Evolutionary conservation across 1,140 invertebrate genomes (phyloP), one percentile per base, ranked within the genome.

Genomic region (Cydia strobilella): DNA sequence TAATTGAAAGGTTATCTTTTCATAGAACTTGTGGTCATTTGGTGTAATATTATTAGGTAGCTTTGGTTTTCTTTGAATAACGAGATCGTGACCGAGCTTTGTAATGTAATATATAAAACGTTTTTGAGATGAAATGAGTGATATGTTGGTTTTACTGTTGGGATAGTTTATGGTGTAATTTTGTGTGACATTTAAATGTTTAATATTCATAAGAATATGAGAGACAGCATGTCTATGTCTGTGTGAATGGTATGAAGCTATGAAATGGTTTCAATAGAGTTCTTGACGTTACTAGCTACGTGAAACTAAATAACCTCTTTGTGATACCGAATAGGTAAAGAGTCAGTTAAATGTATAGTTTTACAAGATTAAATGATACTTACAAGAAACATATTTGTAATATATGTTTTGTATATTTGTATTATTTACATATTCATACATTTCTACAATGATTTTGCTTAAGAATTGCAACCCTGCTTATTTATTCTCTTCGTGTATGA

Each of bases 1-100:
- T 90, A 90, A 90, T 90, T 90, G 88, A 86, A 83, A 84, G 80
- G 87, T 90, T 90, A 90, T 89, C 87, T 89, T 77, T 90, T 90
- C 88, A 83, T 79, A 83, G 88, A 90, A 90, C 74, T 82, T 85
- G 84, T 85, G 86, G 86, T 87, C 87, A 86, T 90, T 89, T 86
- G 81, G 81, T 73, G 79, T 74, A 77, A 80, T 82, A 81, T 83
- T 83, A 75, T 81, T 81, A 76, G 84, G 85, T 84, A 82, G 80
- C 73, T 65, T 73, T 72, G 75, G 72, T 77, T 77, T 76, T 75
- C 76, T 71, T 72, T 83, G 79, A 87, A 75, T 86, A 86, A 89
- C 84, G 86, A 77, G 80, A 73, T 84, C 88, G 84, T 88, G 86
- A 86, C 79, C 72, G 69, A 66, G 27, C 65, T 39, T 69, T 69